Percentiles rank a stretch among this genome's conserved stretches.
phyloP scores from a whole-genome alignment of 2,797 vertebrate species.

The Agapornis canus region DNA sequence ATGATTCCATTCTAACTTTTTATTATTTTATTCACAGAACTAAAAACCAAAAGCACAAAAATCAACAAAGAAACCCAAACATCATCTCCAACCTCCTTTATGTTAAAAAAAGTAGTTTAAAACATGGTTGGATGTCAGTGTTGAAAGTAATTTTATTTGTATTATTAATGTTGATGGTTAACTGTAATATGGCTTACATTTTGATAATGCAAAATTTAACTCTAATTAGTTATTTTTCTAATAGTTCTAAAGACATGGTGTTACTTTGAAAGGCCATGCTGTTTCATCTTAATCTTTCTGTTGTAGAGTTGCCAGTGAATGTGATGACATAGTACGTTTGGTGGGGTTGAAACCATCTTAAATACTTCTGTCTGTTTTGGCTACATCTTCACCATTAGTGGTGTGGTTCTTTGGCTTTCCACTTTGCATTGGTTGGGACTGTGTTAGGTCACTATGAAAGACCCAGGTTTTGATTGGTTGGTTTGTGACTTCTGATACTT shows the following conservation, averaged over 20 bases:
- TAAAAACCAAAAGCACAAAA: not conserved
- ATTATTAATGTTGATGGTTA: not conserved
- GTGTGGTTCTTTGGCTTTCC: not conserved
- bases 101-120: not conserved
- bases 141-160: not conserved
- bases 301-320: not conserved
- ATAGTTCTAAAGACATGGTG: not conserved
- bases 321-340: not conserved
- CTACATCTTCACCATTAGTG: not conserved
- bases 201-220: not conserved
- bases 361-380: not conserved
- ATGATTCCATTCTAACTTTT: not conserved
- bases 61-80: not conserved
- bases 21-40: not conserved
- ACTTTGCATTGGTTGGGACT: not conserved
- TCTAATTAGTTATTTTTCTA: not conserved
- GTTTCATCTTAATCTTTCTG: not conserved
- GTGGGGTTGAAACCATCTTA: not conserved
- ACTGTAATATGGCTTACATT: not conserved
- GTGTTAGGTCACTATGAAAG: not conserved
- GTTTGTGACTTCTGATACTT: not conserved
- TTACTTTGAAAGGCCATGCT: not conserved
- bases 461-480: not conserved
- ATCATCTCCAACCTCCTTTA: not conserved
- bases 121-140: not conserved